Base-by-base conservation (phyloP, 2,113 vertebrate species). In the Isurus oxyrinchus region DNA sequence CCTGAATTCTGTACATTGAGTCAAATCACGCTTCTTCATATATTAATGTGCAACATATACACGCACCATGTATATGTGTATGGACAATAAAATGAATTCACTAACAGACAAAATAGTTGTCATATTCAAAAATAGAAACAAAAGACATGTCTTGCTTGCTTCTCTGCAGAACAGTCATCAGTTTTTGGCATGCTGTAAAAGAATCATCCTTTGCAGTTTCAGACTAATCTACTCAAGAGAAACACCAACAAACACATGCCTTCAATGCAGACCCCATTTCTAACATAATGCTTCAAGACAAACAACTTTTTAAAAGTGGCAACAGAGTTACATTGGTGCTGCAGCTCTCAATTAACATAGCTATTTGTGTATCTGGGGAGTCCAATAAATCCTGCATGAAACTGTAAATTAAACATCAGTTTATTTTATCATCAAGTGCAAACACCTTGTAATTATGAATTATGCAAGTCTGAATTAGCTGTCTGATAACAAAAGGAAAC, bases 391-490 rank as follows among this genome's bases (percentile, higher is more conserved):
- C 66, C 94, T 35, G 94, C 66, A 95, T 7, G 55, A 72, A 55
- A 49, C 67, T 55, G 66, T 97, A 97, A 97, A 98, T 97, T 96
- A 97, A 97, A 97, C 96, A 97, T 96, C 0, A 66, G 76, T 96
- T 98, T 97, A 97, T 97, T 97, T 98, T 97, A 97, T 97, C 97
- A 97, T 97, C 97, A 96, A 86, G 94, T 49, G 96, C 67, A 55
- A 97, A 97, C 97, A 97, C 97, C 97, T 97, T 97, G 97, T 97
- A 97, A 97, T 97, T 97, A 97, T 98, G 97, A 98, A 98, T 98
- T 98, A 98, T 97, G 97, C 97, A 98, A 97, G 97, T 66, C 84
- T 96, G 96, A 79, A 96, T 97, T 97, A 97, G 97, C 97, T 96
- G 91, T 94, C 96, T 96, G 97, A 96, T 97, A 90, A 79, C 96